These are phyloP conservation scores for Rhagoletis zephyria DNA, from an alignment of 1,140 invertebrate species.

Conservation along the genomic window DNA sequence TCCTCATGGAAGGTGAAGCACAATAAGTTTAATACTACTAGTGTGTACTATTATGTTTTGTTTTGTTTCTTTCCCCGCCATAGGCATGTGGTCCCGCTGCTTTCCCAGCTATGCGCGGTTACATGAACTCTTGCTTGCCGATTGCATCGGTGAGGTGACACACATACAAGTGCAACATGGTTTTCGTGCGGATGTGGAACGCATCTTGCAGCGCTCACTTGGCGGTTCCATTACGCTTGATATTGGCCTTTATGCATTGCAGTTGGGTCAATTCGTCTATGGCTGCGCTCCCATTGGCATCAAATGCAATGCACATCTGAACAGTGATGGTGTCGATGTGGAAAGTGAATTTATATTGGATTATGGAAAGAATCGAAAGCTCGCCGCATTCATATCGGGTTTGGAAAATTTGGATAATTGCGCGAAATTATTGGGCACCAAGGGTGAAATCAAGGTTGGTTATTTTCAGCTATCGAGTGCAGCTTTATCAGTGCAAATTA, in stretches of 20 bases:
- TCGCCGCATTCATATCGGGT: slow-evolving; percentile 77
- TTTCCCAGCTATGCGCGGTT: slow-evolving; percentile 83
- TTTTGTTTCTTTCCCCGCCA: slow-evolving; percentile 77
- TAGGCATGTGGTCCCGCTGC: slow-evolving; percentile 83
- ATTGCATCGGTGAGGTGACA: slow-evolving; percentile 81
- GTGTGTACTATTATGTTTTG: slow-evolving; percentile 75
- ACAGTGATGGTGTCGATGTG: slow-evolving; percentile 80
- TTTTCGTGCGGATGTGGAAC: slow-evolving; percentile 67
- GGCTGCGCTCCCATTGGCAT: slow-evolving; percentile 78
- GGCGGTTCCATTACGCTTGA: slow-evolving; percentile 88
- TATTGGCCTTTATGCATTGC: slow-evolving; percentile 86
- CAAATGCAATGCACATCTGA: slow-evolving; percentile 79
- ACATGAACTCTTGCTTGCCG: slow-evolving; percentile 76
- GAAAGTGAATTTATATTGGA: slow-evolving; percentile 78
- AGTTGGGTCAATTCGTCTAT: slow-evolving; percentile 82
- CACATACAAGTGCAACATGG: slow-evolving; percentile 82
- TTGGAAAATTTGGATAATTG: slow-evolving; percentile 77
- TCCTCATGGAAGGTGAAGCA: slow-evolving; percentile 83
- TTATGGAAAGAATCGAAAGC: slow-evolving; percentile 77
- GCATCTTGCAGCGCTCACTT: slow-evolving; percentile 68
- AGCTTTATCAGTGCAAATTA: background rate
- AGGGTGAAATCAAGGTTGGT: slow-evolving; percentile 78
- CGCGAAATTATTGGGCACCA: slow-evolving; percentile 79
- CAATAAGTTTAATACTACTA: background rate
- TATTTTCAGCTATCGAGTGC: background rate